These are phyloP conservation scores for Ageneiosus marmoratus DNA, from an alignment of 2,113 vertebrate species.

Conservation along the genomic window DNA sequence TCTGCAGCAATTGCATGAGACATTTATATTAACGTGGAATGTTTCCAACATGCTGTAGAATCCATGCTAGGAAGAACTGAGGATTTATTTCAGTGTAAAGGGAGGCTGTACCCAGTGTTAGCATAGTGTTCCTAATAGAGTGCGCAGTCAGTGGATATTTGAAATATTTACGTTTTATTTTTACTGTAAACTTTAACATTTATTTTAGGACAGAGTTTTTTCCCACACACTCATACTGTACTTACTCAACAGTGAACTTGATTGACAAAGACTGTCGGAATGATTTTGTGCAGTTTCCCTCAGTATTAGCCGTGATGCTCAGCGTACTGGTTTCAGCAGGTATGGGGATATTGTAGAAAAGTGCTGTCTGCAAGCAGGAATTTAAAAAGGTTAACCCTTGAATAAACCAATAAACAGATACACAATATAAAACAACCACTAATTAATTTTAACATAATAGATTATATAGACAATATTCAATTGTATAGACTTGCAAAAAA, in stretches of 20 bases:
- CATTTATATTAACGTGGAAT: no score
- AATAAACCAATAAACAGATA: neutral
- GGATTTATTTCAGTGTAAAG: no score
- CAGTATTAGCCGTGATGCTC: constrained; percentile 18
- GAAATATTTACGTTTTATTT: no score
- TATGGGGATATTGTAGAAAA: constrained; percentile 67
- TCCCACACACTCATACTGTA: neutral
- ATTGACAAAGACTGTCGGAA: constrained; percentile 12
- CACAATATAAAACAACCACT: constrained; percentile 8
- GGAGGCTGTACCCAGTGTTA: no score
- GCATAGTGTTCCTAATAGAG: no score
- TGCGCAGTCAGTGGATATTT: no score
- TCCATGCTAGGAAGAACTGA: no score
- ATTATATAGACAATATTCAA: neutral
- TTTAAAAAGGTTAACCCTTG: neutral
- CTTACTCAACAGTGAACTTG: neutral
- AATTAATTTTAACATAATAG: neutral
- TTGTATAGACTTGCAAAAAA: neutral
- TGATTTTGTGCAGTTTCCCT: constrained; percentile 43
- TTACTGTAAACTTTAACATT: no score
- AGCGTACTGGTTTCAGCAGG: constrained; percentile 34
- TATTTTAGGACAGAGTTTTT: neutral
- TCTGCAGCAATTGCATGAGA: no score
- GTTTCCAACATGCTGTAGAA: no score
- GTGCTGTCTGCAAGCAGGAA: constrained; percentile 51